A percentile compares a stretch with the other conserved stretches of the same genome.
phyloP scores from a whole-genome alignment of 2,888 invertebrate genomes.

The Torymus tubicola region DNA sequence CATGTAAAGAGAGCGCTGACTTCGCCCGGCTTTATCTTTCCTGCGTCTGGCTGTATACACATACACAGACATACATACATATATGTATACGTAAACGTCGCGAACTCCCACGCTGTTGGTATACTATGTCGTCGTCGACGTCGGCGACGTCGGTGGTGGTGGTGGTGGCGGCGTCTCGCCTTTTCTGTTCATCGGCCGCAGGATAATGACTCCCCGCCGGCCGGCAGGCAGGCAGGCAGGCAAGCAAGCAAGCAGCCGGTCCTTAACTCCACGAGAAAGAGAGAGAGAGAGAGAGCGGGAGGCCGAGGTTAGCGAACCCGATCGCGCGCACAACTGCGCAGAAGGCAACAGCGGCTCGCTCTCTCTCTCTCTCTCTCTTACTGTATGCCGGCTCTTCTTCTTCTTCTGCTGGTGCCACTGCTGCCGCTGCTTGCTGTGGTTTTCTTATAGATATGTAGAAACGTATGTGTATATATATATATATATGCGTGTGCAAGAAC shows the following conservation, averaged over 20 bases:
- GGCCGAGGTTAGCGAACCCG: conserved; percentile 56
- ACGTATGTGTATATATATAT: not conserved
- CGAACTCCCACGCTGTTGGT: too few relatives aligned
- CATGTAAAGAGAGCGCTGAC: not conserved
- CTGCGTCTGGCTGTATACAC: not conserved
- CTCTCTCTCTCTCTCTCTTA: conserved; percentile 19
- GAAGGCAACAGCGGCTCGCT: not conserved
- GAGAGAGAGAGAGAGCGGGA: conserved; percentile 56
- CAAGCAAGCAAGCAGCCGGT: conserved; percentile 32
- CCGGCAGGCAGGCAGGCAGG: not conserved
- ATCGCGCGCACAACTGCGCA: conserved; percentile 49
- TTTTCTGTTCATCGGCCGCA: conserved; percentile 57
- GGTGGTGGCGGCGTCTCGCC: conserved; percentile 42
- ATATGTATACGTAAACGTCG: not conserved
- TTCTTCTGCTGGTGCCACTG: not conserved
- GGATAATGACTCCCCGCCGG: conserved; percentile 57
- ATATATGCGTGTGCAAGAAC: not conserved
- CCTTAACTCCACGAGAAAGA: conserved; percentile 56
- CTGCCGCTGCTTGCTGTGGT: not conserved
- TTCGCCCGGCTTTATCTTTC: not conserved
- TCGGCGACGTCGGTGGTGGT: too few relatives aligned
- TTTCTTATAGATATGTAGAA: not conserved
- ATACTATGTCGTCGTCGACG: too few relatives aligned
- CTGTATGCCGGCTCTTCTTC: not conserved
- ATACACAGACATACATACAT: not conserved